phyloP scores from a whole-genome alignment of 2,797 vertebrate genomes.

The Squalus acanthias region DNA sequence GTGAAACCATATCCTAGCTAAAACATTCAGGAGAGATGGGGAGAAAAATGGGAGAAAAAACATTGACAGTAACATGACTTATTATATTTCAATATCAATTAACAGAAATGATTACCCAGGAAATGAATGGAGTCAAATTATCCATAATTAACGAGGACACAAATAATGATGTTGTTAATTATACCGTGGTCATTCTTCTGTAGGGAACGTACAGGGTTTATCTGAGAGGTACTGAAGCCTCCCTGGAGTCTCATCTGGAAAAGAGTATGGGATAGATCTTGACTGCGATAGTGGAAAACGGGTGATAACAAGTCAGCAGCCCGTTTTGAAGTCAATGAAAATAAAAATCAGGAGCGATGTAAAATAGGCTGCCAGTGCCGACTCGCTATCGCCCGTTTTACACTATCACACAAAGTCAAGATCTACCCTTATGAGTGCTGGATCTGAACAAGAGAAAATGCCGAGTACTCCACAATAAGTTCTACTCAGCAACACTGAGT shows the following conservation, averaged over 20 bases:
- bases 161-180: background rate
- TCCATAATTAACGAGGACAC: background rate
- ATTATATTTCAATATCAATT: background rate
- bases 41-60: background rate
- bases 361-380: background rate
- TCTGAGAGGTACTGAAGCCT: background rate
- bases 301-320: background rate
- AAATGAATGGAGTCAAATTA: background rate
- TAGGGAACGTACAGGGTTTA: background rate
- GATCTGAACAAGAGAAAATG: background rate
- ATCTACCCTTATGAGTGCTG: background rate
- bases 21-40: background rate
- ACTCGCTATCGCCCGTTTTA: background rate
- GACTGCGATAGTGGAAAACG: background rate
- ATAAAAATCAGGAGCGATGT: background rate
- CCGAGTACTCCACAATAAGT: background rate
- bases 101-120: background rate
- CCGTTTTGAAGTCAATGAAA: background rate
- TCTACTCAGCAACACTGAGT: background rate
- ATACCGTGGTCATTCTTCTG: background rate
- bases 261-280: background rate
- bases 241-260: background rate
- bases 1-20: background rate
- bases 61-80: background rate
- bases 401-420: background rate